Percentiles rank a stretch among this genome's conserved stretches.
phyloP scores from a whole-genome alignment of 2,797 vertebrate species.

The Syngnathus acus region DNA sequence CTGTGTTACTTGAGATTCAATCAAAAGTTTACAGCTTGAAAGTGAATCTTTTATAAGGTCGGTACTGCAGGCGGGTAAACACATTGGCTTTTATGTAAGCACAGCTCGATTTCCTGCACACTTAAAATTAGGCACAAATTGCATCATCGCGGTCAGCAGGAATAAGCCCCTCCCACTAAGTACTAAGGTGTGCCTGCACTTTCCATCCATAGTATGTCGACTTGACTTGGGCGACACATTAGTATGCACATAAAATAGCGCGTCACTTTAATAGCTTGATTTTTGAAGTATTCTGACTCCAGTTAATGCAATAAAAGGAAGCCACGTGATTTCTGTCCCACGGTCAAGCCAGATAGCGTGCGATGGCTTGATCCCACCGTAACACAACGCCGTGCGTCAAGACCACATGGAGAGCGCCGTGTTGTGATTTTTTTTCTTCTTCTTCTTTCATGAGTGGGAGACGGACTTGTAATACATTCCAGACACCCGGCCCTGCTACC shows the following conservation, averaged over 20 bases:
- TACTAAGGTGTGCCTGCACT: not conserved
- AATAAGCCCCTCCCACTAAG: not conserved
- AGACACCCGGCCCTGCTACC: constrained; percentile 65
- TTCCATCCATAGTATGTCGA: not conserved
- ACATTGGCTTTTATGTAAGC: not conserved
- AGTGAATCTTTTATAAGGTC: not conserved
- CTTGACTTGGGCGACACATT: not conserved
- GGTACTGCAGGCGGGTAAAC: not conserved
- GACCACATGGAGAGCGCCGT: constrained; percentile 63
- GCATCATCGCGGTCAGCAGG: constrained; percentile 1
- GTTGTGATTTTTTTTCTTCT: constrained; percentile 69
- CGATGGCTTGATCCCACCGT: constrained; percentile 60
- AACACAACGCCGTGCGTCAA: constrained; percentile 56
- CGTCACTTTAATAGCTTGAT: no score
- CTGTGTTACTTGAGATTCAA: not conserved
- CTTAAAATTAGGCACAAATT: constrained; percentile 9
- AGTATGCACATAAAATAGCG: not conserved
- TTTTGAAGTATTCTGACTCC: no score
- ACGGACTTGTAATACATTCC: constrained; percentile 70
- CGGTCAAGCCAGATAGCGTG: constrained; percentile 49
- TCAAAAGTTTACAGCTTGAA: not conserved
- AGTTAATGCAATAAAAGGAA: not conserved
- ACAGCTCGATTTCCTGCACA: not conserved
- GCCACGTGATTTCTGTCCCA: constrained; percentile 22
- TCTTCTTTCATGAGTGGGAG: constrained; percentile 57